Percentiles rank a stretch among this genome's conserved stretches.
These are phyloP conservation scores for Ametastegia equiseti DNA, from an alignment of 2,888 invertebrate species.

Conservation along the genomic window DNA sequence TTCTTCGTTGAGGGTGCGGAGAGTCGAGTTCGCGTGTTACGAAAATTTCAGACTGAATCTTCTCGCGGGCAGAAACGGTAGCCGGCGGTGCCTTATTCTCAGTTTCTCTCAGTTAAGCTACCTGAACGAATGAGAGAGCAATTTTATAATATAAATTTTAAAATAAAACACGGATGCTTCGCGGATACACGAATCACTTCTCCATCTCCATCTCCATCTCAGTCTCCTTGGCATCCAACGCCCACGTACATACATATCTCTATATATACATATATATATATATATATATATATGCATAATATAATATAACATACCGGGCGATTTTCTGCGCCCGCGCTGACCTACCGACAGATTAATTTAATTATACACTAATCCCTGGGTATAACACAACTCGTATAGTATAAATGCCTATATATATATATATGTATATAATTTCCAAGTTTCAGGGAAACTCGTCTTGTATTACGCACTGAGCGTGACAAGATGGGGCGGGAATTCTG, in stretches of 20 bases:
- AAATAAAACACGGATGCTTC: slow-evolving; percentile 28
- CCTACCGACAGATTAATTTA: slow-evolving; percentile 44
- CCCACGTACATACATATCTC: not conserved
- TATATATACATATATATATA: too few relatives aligned
- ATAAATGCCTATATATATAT: too few relatives aligned
- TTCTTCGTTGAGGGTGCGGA: too few relatives aligned
- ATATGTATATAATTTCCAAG: not conserved
- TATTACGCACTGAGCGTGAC: slow-evolving; percentile 35
- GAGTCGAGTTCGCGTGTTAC: slow-evolving; percentile 35
- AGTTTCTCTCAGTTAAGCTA: not conserved
- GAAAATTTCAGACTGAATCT: not conserved
- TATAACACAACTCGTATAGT: too few relatives aligned
- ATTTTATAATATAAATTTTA: slow-evolving; percentile 28
- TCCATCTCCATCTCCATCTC: not conserved
- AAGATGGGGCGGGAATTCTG: slow-evolving; percentile 37
- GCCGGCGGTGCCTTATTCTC: slow-evolving; percentile 34
- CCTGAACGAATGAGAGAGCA: slow-evolving; percentile 40
- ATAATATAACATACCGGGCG: too few relatives aligned
- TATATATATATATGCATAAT: not conserved
- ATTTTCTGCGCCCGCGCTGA: slow-evolving; percentile 25
- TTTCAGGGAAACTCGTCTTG: slow-evolving; percentile 25
- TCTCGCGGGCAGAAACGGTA: slow-evolving; percentile 28
- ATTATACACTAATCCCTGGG: slow-evolving; percentile 22
- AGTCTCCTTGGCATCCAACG: too few relatives aligned
- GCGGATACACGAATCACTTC: slow-evolving; percentile 19